Percentiles rank a stretch among this genome's conserved stretches.
phyloP scores from a whole-genome alignment of 2,797 vertebrate genomes.

The Acanthurus lineatus region DNA sequence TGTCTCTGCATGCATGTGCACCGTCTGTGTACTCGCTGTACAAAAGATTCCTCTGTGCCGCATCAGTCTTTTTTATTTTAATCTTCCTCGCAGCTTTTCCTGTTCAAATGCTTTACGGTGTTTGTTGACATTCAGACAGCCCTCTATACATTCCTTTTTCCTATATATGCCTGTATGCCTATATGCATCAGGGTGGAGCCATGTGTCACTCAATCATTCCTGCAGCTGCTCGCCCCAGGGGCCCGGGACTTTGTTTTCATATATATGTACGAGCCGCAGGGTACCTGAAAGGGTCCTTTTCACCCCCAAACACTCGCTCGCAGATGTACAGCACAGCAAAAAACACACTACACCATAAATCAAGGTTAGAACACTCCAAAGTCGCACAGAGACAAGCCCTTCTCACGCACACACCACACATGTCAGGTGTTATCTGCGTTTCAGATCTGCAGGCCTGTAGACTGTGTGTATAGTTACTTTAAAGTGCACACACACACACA shows the following conservation, averaged over 20 bases:
- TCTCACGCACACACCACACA: slow-evolving; percentile 77
- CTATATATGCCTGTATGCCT: slow-evolving; percentile 48
- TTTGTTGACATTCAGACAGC: slow-evolving; percentile 73
- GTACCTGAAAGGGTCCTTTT: slow-evolving; percentile 77
- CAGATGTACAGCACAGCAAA: slow-evolving; percentile 45
- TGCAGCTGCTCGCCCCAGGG: slow-evolving; percentile 81
- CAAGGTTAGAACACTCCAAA: slow-evolving; percentile 69
- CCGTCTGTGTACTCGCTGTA: neutral
- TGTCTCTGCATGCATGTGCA: slow-evolving; percentile 18
- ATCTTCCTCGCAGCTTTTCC: slow-evolving; percentile 40
- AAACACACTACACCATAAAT: slow-evolving; percentile 76
- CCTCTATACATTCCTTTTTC: slow-evolving; percentile 65
- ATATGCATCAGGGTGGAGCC: slow-evolving; percentile 65
- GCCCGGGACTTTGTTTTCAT: slow-evolving; percentile 69
- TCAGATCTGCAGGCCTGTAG: slow-evolving; percentile 71
- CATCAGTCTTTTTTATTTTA: slow-evolving; percentile 34
- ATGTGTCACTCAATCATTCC: slow-evolving; percentile 79
- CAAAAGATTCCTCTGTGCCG: slow-evolving; percentile 23
- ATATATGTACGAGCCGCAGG: slow-evolving; percentile 72
- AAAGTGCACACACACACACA: slow-evolving; percentile 24
- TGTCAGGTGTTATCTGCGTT: slow-evolving; percentile 76
- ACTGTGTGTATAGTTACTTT: slow-evolving; percentile 50
- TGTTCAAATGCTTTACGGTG: slow-evolving; percentile 46
- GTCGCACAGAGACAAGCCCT: slow-evolving; percentile 71
- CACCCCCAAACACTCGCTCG: slow-evolving; percentile 71